phyloP scores from a whole-genome alignment of 2,113 vertebrate genomes.

The Hemichromis elongatus region DNA sequence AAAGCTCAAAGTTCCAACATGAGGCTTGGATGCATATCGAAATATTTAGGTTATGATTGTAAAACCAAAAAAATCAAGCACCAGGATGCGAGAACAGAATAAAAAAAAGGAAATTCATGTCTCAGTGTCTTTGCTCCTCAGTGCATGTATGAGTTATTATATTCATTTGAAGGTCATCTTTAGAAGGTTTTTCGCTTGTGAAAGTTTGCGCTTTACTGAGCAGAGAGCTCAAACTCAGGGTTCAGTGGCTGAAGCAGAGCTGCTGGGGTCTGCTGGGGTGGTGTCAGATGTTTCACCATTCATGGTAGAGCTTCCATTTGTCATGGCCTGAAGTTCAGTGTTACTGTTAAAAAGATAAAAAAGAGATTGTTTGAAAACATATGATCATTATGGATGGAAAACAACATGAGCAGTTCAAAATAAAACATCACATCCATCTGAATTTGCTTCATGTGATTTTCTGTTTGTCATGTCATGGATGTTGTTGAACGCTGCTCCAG shows the following conservation, averaged over 20 bases:
- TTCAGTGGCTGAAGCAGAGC: background rate
- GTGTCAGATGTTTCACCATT: background rate
- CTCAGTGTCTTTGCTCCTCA: background rate
- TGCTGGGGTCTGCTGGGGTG: background rate
- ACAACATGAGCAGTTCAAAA: fast-evolving
- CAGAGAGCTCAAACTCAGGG: background rate
- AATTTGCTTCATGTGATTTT: background rate
- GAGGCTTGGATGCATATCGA: background rate
- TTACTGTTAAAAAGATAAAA: background rate
- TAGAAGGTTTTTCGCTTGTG: fast-evolving
- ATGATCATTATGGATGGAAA: background rate
- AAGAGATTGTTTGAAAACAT: fast-evolving
- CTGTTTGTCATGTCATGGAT: fast-evolving
- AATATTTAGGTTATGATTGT: background rate
- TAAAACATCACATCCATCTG: fast-evolving
- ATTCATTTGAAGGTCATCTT: background rate
- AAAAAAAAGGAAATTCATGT: background rate
- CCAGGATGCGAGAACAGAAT: fast-evolving
- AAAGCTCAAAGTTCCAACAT: background rate
- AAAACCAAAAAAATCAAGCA: background rate
- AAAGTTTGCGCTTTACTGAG: background rate
- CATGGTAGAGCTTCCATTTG: background rate
- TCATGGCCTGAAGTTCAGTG: background rate
- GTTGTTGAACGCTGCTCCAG: fast-evolving
- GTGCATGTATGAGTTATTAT: background rate